Evolutionary conservation across 2,888 invertebrate genomes (phyloP), one percentile per base, ranked within the genome.

Genomic region (Hipparchia semele): DNA sequence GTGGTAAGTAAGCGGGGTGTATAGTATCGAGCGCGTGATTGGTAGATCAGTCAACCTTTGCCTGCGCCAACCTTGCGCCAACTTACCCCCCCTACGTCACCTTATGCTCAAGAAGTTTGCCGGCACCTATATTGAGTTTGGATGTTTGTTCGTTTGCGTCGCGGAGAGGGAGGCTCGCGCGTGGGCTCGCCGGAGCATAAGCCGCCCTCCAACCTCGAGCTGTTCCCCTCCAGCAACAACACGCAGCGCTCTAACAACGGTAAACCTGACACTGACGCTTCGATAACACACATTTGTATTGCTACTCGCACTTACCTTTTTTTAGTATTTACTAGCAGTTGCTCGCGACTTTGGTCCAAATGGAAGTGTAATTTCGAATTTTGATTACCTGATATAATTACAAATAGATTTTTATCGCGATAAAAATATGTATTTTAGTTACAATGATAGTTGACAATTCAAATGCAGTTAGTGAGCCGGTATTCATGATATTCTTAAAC

Each of bases 221-320:
- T 96, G 87, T 95, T 95, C 94, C 95, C 95, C 84, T 93, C 94
- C 84, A 91, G 94, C 85, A 94, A 92, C 89, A 94, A 94, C 91
- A 92, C 94, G 86, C 95, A 95, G 88, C 96, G 96, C 90, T 97
- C 97, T 94, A 95, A 96, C 93, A 97, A 97, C 94, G 97, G 97
- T 97, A 96, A 96, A n/a, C 51, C 53, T 58, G 46, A 13, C 46
- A 9, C 53, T 58, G 46, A 13, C 46, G 9, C 56, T 62, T 51
- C 33, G 45, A 51, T 64, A 71, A 46, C 54, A 60, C 68, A 65
- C 62, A 69, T 60, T 56, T 61, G 69, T 58, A 49, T 56, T 66
- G 58, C 58, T 58, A 23, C 23, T 58, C 23, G 9, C 58, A 3
- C 2, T 56, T 6, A 7, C 54, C n/a, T 54, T 56, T 13, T 58